Percentiles rank a stretch among this genome's conserved stretches.
phyloP scores from a whole-genome alignment of 1,140 invertebrate species.

The Trichonephila clavata region DNA sequence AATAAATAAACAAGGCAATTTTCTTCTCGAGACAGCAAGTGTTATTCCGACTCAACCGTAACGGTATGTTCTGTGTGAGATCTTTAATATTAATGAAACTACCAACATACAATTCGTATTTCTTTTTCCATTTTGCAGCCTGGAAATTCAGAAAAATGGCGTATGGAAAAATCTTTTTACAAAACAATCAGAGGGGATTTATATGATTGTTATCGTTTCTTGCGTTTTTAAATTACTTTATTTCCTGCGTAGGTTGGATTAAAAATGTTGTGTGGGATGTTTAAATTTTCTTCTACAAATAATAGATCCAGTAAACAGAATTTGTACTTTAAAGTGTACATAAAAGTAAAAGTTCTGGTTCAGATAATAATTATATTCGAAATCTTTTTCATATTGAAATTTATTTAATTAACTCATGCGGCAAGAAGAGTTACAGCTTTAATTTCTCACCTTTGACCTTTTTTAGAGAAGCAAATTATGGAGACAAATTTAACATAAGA shows the following conservation, averaged over 20 bases:
- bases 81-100: constrained; percentile 43
- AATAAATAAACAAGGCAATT: neutral
- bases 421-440: too few relatives aligned
- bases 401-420: too few relatives aligned
- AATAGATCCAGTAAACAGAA: too few relatives aligned
- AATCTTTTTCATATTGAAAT: too few relatives aligned
- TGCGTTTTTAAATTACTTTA: constrained; percentile 20
- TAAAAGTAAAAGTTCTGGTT: too few relatives aligned
- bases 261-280: neutral
- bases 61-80: neutral
- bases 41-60: neutral
- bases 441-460: too few relatives aligned
- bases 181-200: neutral
- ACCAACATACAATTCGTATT: neutral
- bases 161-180: neutral
- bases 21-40: neutral
- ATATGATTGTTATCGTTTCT: neutral
- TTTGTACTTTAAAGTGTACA: too few relatives aligned
- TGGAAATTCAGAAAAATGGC: neutral
- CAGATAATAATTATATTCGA: too few relatives aligned
- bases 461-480: too few relatives aligned
- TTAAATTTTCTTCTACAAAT: neutral
- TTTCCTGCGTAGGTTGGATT: neutral
- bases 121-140: neutral
- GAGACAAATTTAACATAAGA: too few relatives aligned